phyloP scores from a whole-genome alignment of 1,140 invertebrate species.

The Drosophila bifasciata region DNA sequence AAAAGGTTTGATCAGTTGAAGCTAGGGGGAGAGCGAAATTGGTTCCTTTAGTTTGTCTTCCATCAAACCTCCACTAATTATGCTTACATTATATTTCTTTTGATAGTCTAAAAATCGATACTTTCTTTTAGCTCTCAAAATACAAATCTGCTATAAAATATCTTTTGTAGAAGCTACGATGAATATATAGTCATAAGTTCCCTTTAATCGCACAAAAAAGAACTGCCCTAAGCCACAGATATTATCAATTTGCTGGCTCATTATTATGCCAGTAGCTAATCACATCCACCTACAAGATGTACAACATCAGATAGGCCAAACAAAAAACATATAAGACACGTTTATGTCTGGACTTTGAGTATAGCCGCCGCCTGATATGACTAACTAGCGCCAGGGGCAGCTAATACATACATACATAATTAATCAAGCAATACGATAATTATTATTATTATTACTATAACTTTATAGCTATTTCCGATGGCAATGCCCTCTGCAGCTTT shows the following conservation, averaged over 20 bases:
- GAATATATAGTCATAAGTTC: too few species aligned
- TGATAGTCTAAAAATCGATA: too few species aligned
- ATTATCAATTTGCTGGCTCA: conserved; percentile 3
- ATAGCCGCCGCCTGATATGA: conserved; percentile 28
- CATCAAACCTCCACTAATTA: too few species aligned
- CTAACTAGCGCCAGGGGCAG: conserved; percentile 29
- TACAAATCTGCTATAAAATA: too few species aligned
- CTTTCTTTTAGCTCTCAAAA: too few species aligned
- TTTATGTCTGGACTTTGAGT: conserved; percentile 18
- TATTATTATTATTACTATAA: conserved; percentile 16
- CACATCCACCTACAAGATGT: conserved; percentile 33
- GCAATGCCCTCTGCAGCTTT: conserved; percentile 69
- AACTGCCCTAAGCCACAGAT: too few species aligned
- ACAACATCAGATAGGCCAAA: conserved; percentile 31
- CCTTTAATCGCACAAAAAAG: too few species aligned
- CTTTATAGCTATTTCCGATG: conserved; percentile 53
- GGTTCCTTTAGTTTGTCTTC: too few species aligned
- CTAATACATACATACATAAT: conserved; percentile 51
- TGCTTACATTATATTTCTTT: too few species aligned
- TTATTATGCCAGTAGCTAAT: conserved; percentile 51
- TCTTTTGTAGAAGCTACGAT: too few species aligned
- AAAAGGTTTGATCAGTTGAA: too few species aligned
- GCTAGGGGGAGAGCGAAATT: too few species aligned
- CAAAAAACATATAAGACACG: background rate
- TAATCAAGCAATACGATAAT: conserved; percentile 45